Evolutionary conservation across 1,140 invertebrate genomes (phyloP).

Genomic region (Phymorhynchus buccinoides): DNA sequence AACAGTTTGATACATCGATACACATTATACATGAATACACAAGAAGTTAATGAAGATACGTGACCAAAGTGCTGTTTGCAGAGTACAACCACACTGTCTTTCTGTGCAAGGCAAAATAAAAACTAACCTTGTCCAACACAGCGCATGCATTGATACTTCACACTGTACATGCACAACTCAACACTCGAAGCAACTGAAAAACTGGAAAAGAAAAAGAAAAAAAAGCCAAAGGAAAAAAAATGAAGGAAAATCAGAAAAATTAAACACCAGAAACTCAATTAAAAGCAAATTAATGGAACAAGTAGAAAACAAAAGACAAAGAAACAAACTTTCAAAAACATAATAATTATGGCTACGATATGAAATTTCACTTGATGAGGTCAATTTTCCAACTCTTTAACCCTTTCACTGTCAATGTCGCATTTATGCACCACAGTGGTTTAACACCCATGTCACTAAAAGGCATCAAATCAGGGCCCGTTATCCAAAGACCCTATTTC

Average conservation of each 20-base stretch:
- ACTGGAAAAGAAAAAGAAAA: slow-evolving; percentile 47
- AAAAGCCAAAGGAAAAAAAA: background rate
- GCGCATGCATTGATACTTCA: slow-evolving; percentile 42
- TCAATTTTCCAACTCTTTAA: too few species aligned
- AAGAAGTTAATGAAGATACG: too few species aligned
- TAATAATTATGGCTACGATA: background rate
- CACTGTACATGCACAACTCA: slow-evolving; percentile 32
- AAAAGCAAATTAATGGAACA: background rate
- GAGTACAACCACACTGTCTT: too few species aligned
- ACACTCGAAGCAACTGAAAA: background rate
- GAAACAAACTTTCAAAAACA: background rate
- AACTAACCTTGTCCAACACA: slow-evolving; percentile 37
- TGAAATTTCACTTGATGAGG: too few species aligned
- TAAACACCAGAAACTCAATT: background rate
- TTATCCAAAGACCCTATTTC: too few species aligned
- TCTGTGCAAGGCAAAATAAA: background rate
- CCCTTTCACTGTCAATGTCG: too few species aligned
- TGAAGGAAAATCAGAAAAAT: slow-evolving; percentile 21
- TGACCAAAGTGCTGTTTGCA: too few species aligned
- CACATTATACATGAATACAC: too few species aligned
- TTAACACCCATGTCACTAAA: too few species aligned
- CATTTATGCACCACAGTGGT: too few species aligned
- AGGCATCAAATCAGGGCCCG: too few species aligned
- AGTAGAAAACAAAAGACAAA: background rate
- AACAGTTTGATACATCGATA: too few species aligned